Conservation (phyloP, 2,113 vertebrate genomes). For the Platysteira castanea region DNA sequence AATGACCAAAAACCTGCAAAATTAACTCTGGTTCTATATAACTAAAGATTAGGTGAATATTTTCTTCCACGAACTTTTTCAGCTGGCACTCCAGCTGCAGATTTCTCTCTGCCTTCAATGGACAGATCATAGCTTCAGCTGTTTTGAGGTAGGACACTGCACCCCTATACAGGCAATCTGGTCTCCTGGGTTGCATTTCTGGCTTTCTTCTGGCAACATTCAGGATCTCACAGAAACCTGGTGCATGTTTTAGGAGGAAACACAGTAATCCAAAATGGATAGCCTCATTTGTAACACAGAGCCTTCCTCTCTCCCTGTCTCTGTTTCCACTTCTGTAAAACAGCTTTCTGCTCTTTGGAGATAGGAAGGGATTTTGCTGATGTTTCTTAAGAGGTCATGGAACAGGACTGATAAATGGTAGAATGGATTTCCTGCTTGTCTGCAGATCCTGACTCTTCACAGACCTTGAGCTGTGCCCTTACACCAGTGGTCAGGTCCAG, state of each 20-base stretch:
- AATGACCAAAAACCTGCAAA: constrained; percentile 16
- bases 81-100: neutral
- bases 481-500: neutral
- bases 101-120: neutral
- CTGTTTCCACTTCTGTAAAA: neutral
- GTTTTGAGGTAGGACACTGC: neutral
- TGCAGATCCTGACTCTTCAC: neutral
- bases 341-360: neutral
- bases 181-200: neutral
- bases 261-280: neutral
- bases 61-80: neutral
- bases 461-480: neutral
- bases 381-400: neutral
- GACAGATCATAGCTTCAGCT: neutral
- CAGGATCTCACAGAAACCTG: neutral
- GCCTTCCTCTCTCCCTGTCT: neutral
- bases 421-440: neutral
- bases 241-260: neutral
- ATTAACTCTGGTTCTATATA: constrained; percentile 26
- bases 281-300: neutral
- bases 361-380: neutral
- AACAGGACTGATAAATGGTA: neutral
- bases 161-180: neutral
- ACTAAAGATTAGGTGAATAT: constrained; percentile 3
- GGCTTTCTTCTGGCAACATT: neutral